Conservation (phyloP, 2,797 vertebrate species). For the Rhinatrema bivittatum region DNA sequence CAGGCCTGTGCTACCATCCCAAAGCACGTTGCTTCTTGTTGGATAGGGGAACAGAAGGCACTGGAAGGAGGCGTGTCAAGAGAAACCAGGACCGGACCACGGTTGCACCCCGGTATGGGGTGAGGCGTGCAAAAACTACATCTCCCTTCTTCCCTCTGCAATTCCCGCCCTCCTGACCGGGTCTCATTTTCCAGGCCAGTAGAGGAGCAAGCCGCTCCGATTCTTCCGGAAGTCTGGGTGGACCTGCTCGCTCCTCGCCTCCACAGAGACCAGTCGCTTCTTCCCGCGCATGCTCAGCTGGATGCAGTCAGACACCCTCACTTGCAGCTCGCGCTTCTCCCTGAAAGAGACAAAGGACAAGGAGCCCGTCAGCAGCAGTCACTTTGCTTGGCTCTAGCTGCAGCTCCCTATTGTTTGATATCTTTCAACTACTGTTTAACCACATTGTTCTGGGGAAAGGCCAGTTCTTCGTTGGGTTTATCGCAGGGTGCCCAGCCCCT, state of each 20-base stretch:
- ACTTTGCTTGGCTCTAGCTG: background rate
- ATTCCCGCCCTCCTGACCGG: background rate
- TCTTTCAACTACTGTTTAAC: no score
- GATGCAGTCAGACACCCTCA: conserved; percentile 44
- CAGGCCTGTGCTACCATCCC: no score
- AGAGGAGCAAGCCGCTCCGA: conserved; percentile 29
- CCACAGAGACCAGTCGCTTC: conserved; percentile 33
- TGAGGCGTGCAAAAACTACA: no score
- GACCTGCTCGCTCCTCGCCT: background rate
- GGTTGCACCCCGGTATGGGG: no score
- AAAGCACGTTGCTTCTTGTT: no score
- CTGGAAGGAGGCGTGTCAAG: no score
- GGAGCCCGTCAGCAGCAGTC: background rate
- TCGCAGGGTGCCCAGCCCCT: no score
- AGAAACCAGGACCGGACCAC: no score
- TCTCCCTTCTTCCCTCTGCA: no score
- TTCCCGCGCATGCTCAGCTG: conserved; percentile 34
- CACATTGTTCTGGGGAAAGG: no score
- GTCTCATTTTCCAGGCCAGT: conserved; percentile 31
- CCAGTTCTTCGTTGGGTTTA: no score
- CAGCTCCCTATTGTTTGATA: background rate
- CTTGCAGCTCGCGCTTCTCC: conserved; percentile 28
- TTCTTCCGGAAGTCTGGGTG: conserved; percentile 41
- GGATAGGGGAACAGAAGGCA: no score
- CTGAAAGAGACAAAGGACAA: conserved; percentile 9